Evolutionary conservation across 2,888 invertebrate species (phyloP).

Genomic region (Druceiella hillmani): DNA sequence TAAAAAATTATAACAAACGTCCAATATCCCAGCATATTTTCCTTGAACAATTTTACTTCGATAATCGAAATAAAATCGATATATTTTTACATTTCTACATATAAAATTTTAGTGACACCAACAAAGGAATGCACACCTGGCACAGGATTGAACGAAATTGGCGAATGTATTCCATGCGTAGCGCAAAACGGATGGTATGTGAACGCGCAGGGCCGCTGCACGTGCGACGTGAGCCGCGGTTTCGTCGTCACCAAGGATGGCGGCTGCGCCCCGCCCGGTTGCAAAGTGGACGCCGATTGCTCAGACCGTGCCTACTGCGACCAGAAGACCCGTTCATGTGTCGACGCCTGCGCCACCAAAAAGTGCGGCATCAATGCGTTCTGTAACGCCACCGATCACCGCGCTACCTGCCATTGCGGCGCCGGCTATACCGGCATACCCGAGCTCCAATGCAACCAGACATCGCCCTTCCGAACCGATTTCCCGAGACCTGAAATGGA

Average conservation of each 20-base stretch:
- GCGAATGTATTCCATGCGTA: conserved; percentile 71
- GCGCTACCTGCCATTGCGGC: conserved; percentile 71
- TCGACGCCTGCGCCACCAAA: conserved; percentile 71
- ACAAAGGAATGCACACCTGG: conserved; percentile 71
- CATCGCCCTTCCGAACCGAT: conserved; percentile 61
- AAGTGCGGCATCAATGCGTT: conserved; percentile 71
- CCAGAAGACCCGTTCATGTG: conserved; percentile 61
- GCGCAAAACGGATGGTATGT: conserved; percentile 67
- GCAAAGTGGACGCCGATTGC: conserved; percentile 68
- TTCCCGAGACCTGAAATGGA: conserved; percentile 82
- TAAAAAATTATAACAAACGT: not conserved
- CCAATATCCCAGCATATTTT: not conserved
- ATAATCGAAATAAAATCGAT: not conserved
- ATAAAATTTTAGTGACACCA: conserved; percentile 31
- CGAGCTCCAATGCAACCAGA: conserved; percentile 62
- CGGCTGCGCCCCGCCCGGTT: conserved; percentile 71
- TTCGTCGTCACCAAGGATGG: conserved; percentile 71
- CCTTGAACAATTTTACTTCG: not conserved
- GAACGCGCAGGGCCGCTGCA: conserved; percentile 73
- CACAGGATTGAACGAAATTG: conserved; percentile 68
- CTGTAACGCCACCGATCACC: conserved; percentile 73
- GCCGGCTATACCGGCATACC: conserved; percentile 73
- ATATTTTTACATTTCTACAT: not conserved
- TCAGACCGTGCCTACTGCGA: conserved; percentile 73
- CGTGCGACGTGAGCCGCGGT: conserved; percentile 75